Percentiles rank a stretch among this genome's conserved stretches.
Conservation (phyloP, 1,140 invertebrate species). For the Coenobita brevimanus region DNA sequence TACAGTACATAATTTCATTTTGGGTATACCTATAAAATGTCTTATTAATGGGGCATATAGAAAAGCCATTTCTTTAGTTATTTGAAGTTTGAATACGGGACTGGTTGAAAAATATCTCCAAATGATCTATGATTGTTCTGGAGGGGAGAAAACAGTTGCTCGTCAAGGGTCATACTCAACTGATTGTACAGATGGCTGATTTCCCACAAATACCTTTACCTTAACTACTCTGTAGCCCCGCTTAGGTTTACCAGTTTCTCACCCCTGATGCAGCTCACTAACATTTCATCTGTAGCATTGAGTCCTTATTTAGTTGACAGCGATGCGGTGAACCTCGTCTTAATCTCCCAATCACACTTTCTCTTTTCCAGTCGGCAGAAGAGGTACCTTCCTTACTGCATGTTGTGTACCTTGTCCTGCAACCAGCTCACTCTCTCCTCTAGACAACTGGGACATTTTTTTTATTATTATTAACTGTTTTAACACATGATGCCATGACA, state of each 20-base stretch:
- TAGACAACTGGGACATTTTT: conserved; percentile 41
- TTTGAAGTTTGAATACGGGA: too few species aligned
- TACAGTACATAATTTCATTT: too few species aligned
- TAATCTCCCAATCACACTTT: conserved; percentile 66
- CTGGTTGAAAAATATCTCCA: too few species aligned
- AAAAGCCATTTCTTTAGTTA: too few species aligned
- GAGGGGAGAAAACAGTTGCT: too few species aligned
- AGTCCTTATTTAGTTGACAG: conserved; percentile 46
- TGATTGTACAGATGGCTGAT: conserved; percentile 31
- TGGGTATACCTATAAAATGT: too few species aligned
- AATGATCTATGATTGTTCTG: too few species aligned
- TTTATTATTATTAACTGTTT: background rate
- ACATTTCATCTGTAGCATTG: conserved; percentile 45
- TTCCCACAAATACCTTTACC: too few species aligned
- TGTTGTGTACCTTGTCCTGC: conserved; percentile 47
- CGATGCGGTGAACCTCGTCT: conserved; percentile 30
- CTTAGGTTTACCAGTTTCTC: background rate
- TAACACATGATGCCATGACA: conserved; percentile 3
- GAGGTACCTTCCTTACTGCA: conserved; percentile 63
- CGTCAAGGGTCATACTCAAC: background rate
- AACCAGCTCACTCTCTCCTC: conserved; percentile 35
- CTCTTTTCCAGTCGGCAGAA: conserved; percentile 67
- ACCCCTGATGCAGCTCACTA: conserved; percentile 50
- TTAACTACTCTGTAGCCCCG: too few species aligned
- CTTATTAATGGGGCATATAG: too few species aligned